Conservation (phyloP, 2,888 invertebrate genomes). For the Philereme transversata region DNA sequence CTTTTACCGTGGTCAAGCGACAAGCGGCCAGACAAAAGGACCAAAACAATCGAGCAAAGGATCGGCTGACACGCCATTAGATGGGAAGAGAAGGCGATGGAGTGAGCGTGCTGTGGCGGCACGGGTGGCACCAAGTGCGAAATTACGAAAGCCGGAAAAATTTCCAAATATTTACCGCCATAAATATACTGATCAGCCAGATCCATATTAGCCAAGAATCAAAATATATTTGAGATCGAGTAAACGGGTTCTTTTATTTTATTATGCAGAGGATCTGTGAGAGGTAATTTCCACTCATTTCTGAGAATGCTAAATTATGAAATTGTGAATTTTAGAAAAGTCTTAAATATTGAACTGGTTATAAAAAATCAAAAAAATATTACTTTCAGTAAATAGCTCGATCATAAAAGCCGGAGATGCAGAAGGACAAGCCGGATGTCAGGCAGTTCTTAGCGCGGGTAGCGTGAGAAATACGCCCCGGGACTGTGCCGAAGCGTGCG, state of each 20-base stretch:
- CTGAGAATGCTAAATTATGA: too few species aligned
- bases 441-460: slow-evolving; percentile 53
- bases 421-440: slow-evolving; percentile 17
- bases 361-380: too few species aligned
- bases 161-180: not conserved
- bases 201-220: too few species aligned
- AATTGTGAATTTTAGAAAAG: too few species aligned
- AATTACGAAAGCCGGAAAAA: slow-evolving; percentile 7
- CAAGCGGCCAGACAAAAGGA: slow-evolving; percentile 33
- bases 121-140: not conserved
- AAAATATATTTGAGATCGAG: too few species aligned
- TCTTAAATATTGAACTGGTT: too few species aligned
- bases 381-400: too few species aligned
- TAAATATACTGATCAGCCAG: not conserved
- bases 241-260: too few species aligned
- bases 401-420: slow-evolving; percentile 11
- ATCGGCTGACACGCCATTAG: slow-evolving; percentile 58
- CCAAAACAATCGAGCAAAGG: slow-evolving; percentile 37
- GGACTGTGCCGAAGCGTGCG: slow-evolving; percentile 72
- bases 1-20: slow-evolving; percentile 27
- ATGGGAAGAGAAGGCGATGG: slow-evolving; percentile 41
- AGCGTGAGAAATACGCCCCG: slow-evolving; percentile 76
- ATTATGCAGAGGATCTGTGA: too few species aligned
- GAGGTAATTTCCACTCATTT: too few species aligned
- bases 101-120: slow-evolving; percentile 46